Evolutionary conservation across 35 echinoderm and acorn worm species (phyloP).

Genomic region (Ptychodera flava): DNA sequence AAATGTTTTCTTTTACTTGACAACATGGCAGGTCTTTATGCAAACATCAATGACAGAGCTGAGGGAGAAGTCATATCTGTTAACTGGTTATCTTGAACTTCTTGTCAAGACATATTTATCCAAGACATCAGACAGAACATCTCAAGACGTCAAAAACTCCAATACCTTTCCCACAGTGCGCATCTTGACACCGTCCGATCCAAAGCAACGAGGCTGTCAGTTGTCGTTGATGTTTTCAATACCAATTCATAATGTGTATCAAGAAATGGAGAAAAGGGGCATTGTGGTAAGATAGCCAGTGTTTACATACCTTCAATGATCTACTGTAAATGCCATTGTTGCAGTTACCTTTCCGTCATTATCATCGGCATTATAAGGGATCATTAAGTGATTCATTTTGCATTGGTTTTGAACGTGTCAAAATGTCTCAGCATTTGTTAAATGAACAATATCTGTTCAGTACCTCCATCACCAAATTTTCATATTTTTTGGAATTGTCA

Average conservation of each 20-base stretch:
- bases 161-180: background rate
- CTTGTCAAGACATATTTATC: constrained; percentile 44
- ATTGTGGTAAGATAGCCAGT: constrained; percentile 45
- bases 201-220: constrained; percentile 60
- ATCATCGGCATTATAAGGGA: no score
- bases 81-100: constrained; percentile 81
- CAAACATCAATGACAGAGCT: constrained; percentile 67
- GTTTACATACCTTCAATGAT: background rate
- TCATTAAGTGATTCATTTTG: no score
- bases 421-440: background rate
- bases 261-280: constrained; percentile 70
- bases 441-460: background rate
- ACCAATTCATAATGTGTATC: constrained; percentile 40
- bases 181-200: constrained; percentile 50
- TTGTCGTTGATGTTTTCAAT: constrained; percentile 68
- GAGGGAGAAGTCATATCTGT: constrained; percentile 38
- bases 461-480: background rate
- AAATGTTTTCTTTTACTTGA: no score
- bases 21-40: constrained; percentile 89
- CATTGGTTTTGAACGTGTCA: no score
- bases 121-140: background rate
- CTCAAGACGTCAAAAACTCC: background rate
- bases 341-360: background rate
- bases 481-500: no score
- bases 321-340: no score